Conservation (phyloP, 2,888 invertebrate species). For the Chloroclystis v-ata region DNA sequence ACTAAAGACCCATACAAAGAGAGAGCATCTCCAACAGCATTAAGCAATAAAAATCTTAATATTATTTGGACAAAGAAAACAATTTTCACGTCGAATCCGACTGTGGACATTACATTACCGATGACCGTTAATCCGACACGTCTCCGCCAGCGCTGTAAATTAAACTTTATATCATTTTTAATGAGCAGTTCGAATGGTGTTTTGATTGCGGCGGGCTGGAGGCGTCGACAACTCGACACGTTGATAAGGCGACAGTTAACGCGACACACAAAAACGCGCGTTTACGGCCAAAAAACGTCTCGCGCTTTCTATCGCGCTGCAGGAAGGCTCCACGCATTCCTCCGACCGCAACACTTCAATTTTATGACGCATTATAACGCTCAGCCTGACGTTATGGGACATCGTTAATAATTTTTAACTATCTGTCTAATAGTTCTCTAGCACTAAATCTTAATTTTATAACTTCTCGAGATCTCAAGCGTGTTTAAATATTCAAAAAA, state of each 20-base stretch:
- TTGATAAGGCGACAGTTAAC: constrained; percentile 72
- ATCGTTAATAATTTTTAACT: constrained; percentile 61
- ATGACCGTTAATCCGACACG: constrained; percentile 69
- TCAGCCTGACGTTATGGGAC: constrained; percentile 52
- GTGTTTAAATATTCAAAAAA: constrained; percentile 21
- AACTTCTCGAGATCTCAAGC: constrained; percentile 28
- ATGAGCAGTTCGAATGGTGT: constrained; percentile 72
- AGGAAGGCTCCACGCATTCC: constrained; percentile 52
- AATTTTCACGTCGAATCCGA: constrained; percentile 54
- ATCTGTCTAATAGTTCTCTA: constrained; percentile 48
- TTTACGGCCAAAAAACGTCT: constrained; percentile 66
- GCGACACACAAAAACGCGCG: constrained; percentile 64
- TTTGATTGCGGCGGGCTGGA: constrained; percentile 76
- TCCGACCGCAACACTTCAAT: constrained; percentile 60
- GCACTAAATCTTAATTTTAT: constrained; percentile 39
- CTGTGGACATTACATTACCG: constrained; percentile 65
- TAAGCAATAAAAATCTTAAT: constrained; percentile 51
- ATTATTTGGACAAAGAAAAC: constrained; percentile 60
- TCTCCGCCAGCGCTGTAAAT: constrained; percentile 62
- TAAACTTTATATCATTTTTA: constrained; percentile 78
- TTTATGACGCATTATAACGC: constrained; percentile 64
- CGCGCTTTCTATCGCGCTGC: constrained; percentile 37
- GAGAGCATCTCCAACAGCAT: constrained; percentile 33
- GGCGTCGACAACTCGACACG: constrained; percentile 78
- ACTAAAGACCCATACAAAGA: constrained; percentile 30